Conservation (phyloP, 2,113 vertebrate genomes). For the Thermophis baileyi region DNA sequence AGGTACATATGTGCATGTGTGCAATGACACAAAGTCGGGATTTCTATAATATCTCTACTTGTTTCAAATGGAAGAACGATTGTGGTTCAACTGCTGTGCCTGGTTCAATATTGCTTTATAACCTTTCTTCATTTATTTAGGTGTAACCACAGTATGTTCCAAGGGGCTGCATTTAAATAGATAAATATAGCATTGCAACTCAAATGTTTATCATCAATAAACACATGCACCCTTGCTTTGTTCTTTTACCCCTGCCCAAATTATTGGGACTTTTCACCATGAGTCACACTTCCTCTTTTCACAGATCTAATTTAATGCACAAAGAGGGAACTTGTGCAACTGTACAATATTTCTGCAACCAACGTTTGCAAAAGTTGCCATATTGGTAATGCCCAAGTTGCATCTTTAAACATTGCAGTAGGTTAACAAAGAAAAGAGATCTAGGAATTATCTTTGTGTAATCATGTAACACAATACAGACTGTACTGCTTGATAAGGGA, state of each 20-base stretch:
- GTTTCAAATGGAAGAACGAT: neutral
- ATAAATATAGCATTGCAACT: neutral
- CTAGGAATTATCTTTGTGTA: neutral
- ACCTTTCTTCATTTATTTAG: neutral
- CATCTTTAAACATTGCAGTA: neutral
- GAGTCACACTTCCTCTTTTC: neutral
- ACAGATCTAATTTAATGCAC: neutral
- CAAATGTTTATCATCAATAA: neutral
- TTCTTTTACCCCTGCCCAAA: neutral
- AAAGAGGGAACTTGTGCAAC: neutral
- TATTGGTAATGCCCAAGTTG: neutral
- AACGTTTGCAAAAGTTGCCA: neutral
- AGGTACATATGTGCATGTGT: neutral
- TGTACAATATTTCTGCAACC: neutral
- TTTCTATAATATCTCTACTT: neutral
- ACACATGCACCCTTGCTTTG: neutral
- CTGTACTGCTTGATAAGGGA: neutral
- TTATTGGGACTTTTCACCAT: neutral
- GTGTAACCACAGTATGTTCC: neutral
- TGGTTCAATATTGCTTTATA: neutral
- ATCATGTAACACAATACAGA: neutral
- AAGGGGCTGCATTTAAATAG: neutral
- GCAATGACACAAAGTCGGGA: neutral
- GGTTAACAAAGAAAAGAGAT: neutral
- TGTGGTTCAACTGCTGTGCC: neutral